Base-by-base conservation (phyloP, 2,113 vertebrate species). In the Lanius collurio region DNA sequence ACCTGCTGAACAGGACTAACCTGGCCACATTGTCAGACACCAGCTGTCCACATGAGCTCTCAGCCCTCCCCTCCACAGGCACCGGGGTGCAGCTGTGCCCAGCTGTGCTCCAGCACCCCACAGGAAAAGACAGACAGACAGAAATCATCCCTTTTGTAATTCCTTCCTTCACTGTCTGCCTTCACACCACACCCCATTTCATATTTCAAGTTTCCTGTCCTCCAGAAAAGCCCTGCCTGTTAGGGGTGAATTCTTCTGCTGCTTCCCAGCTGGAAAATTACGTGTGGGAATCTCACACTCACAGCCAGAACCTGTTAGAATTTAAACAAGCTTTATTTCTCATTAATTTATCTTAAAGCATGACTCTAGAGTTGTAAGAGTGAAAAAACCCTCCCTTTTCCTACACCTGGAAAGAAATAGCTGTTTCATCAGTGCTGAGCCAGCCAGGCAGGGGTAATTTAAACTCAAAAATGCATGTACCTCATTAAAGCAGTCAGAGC, bases 31-130 rank as follows among this genome's bases (percentile, higher is more conserved):
- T 9, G 68, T 23, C 24, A 30, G 37, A 75, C n/a, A 26, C 14
- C 12, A 64, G 46, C 35, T n/a, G 28, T 7, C 26, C 28, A 18
- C 0, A 0, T 1, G 5, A 8, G 50, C 44, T 74, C 55, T 35
- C 4, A 49, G 35, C 37, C 20, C 41, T 82, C n/a, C 41, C 46
- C 28, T 42, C n/a, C 6, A 11, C 33, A 50, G 57, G 46, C 10
- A 22, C 28, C 14, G 2, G 41, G 35, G 64, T 69, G n/a, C 68
- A 70, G 71, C 67, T 62, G 52, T 88, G n/a, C 13, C 57, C 74
- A 70, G 73, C 39, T 68, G 44, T 78, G 62, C n/a, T 33, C 24
- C 31, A 26, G 30, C 73, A 60, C 5, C 24, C 26, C 12, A 19
- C 24, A 59, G 71, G 22, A 60, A 37, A n/a, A 75, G 21, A 12